Conservation (phyloP, 2,113 vertebrate species). For the Gallinago undulata region DNA sequence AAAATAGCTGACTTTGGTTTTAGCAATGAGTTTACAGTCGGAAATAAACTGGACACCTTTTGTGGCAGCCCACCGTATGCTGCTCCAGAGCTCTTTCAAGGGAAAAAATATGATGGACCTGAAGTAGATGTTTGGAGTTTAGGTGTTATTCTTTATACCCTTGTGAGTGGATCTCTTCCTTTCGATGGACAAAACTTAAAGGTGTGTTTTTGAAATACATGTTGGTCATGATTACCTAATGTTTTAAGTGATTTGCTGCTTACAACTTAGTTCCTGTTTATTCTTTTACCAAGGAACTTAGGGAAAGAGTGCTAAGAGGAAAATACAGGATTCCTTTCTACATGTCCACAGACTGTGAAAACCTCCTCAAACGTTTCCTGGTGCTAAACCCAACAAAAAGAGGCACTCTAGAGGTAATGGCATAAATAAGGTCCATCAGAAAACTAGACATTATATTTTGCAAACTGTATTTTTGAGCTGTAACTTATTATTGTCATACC, state of each 20-base stretch:
- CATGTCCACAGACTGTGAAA: constrained; percentile 99
- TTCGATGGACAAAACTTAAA: constrained; percentile 98
- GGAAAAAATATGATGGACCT: constrained; percentile 97
- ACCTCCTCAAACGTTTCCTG: constrained; percentile 97
- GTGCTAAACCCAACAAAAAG: constrained; percentile 97
- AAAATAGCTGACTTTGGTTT: constrained; percentile 99
- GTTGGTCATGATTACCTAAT: background rate
- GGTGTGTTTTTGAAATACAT: constrained; percentile 64
- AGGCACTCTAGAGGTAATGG: constrained; percentile 95
- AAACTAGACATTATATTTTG: background rate
- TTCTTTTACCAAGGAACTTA: constrained; percentile 83
- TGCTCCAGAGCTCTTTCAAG: constrained; percentile 97
- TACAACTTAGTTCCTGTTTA: background rate
- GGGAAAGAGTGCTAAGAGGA: constrained; percentile 94
- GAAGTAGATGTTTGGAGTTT: constrained; percentile 99
- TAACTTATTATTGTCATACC: background rate
- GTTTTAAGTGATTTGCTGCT: background rate
- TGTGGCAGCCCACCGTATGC: constrained; percentile 97
- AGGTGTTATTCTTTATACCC: constrained; percentile 96
- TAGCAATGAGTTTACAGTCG: constrained; percentile 97
- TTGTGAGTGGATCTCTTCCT: constrained; percentile 97
- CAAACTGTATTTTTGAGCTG: background rate
- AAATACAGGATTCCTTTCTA: constrained; percentile 99
- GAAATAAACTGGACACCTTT: constrained; percentile 98
- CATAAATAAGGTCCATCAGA: constrained; percentile 6